Evolutionary conservation across 2,888 invertebrate genomes (phyloP).

Genomic region (Cosmia trapezina): DNA sequence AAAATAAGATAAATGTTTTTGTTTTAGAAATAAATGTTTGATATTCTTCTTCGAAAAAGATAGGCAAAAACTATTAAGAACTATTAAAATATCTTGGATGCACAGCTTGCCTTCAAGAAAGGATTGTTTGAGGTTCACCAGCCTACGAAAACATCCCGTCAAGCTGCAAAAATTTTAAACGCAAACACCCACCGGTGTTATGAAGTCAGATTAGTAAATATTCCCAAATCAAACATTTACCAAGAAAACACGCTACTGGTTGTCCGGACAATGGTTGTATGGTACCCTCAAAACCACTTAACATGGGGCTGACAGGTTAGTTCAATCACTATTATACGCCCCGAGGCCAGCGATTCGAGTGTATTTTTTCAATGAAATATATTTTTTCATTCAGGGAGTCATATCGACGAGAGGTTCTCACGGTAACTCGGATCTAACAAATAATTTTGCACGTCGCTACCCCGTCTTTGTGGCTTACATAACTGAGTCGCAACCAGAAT

Average conservation of each 20-base stretch:
- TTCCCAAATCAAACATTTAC: constrained; percentile 88
- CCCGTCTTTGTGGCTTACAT: constrained; percentile 53
- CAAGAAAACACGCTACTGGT: constrained; percentile 89
- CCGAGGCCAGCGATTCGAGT: constrained; percentile 85
- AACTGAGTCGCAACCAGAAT: constrained; percentile 49
- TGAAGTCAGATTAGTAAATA: constrained; percentile 84
- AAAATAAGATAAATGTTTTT: too few species aligned
- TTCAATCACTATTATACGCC: constrained; percentile 89
- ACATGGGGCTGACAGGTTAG: constrained; percentile 91
- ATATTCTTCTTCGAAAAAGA: too few species aligned
- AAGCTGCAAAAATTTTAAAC: constrained; percentile 77
- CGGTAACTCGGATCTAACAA: constrained; percentile 73
- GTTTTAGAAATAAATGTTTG: too few species aligned
- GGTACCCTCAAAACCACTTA: constrained; percentile 89
- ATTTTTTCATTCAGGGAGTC: constrained; percentile 82
- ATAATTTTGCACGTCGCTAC: constrained; percentile 70
- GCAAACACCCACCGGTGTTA: constrained; percentile 79
- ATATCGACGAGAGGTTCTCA: constrained; percentile 82
- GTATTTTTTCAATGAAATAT: constrained; percentile 80
- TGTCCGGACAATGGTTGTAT: constrained; percentile 84
- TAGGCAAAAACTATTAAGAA: background rate
- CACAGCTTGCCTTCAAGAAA: constrained; percentile 57
- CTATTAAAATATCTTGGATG: background rate
- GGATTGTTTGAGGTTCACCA: constrained; percentile 67
- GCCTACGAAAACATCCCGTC: constrained; percentile 78